Conservation (phyloP, 2,113 vertebrate species). For the Chaetodon trifascialis region DNA sequence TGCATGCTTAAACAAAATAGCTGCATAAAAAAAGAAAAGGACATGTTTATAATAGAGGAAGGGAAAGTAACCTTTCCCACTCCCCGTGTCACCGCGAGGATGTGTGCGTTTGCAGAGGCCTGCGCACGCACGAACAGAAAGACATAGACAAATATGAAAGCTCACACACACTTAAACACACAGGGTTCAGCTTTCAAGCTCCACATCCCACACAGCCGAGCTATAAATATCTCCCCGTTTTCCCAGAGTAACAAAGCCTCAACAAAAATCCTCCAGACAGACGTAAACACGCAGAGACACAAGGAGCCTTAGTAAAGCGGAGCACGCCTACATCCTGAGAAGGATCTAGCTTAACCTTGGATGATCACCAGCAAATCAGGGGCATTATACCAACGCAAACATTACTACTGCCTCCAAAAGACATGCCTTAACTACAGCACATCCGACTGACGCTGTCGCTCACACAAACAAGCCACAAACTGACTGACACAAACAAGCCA, state of each 20-base stretch:
- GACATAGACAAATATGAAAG: slow-evolving; percentile 5
- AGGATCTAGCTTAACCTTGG: background rate
- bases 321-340: no score
- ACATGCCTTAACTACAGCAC: background rate
- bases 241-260: slow-evolving; percentile 59
- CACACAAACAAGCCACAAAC: background rate
- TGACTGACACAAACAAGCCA: background rate
- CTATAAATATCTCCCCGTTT: slow-evolving; percentile 67
- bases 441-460: background rate
- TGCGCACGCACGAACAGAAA: slow-evolving; percentile 1
- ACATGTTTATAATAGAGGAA: background rate
- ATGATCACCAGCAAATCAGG: background rate
- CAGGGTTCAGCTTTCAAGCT: slow-evolving; percentile 40
- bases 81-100: slow-evolving; percentile 24
- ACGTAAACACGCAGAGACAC: slow-evolving; percentile 21
- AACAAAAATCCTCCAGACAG: slow-evolving; percentile 50
- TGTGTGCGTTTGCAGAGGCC: slow-evolving; percentile 18
- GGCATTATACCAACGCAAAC: background rate
- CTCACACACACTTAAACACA: background rate
- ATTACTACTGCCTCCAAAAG: background rate
- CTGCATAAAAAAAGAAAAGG: background rate
- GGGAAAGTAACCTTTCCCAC: slow-evolving; percentile 73
- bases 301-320: slow-evolving; percentile 5
- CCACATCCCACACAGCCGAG: slow-evolving; percentile 52
- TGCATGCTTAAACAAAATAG: background rate